Conservation (phyloP, 2,113 vertebrate species). For the Callipepla californica region DNA sequence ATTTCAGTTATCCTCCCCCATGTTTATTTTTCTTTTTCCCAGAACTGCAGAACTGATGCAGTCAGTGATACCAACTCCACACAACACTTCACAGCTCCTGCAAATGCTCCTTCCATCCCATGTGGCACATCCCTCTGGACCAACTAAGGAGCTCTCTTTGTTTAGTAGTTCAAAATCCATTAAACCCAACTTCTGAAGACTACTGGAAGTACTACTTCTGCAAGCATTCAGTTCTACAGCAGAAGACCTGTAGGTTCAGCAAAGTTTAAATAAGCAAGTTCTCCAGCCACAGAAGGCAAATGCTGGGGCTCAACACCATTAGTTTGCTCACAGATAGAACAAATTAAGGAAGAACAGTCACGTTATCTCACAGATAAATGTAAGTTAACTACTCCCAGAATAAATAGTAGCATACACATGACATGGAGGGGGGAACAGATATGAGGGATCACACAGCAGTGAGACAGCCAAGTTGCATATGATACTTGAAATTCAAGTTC, state of each 20-base stretch:
- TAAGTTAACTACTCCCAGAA: neutral
- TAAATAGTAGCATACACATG: neutral
- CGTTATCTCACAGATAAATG: neutral
- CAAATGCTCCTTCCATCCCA: neutral
- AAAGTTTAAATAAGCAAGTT: neutral
- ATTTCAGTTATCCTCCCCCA: neutral
- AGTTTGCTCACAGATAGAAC: neutral
- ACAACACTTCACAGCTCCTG: fast-evolving
- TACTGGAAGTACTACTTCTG: neutral
- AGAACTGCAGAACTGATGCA: neutral
- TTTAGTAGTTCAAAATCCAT: neutral
- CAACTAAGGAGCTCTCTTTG: neutral
- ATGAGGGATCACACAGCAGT: neutral
- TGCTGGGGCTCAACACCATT: neutral
- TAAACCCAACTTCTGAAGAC: neutral
- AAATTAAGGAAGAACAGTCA: neutral
- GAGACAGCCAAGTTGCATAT: neutral
- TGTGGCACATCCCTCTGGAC: neutral
- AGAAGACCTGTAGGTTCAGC: neutral
- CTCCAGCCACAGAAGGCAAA: neutral
- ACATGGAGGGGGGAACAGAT: neutral
- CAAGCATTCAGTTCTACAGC: neutral
- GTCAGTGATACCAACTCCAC: neutral
- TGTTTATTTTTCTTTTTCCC: neutral
- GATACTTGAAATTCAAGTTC: neutral